A percentile compares a stretch with the other conserved stretches of the same genome.
These are phyloP conservation scores for Sapayoa aenigma DNA, from an alignment of 2,113 vertebrate species.

Conservation along the genomic window DNA sequence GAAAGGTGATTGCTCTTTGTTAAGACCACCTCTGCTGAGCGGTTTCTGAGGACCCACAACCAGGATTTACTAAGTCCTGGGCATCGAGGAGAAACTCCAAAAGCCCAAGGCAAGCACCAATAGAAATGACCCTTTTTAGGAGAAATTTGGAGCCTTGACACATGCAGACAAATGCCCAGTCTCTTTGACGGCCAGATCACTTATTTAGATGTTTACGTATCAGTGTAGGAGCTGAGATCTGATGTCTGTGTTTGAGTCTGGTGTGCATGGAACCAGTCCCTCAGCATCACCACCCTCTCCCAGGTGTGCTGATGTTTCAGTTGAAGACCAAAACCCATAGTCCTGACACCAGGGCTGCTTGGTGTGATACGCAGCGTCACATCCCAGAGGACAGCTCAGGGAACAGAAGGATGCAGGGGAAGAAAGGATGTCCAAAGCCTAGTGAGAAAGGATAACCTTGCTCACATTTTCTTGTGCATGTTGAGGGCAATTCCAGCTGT, in stretches of 20 bases:
- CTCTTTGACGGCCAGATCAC: background rate
- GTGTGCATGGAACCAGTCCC: background rate
- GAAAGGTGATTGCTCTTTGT: conserved; percentile 13
- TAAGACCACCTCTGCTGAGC: background rate
- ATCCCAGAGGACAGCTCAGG: background rate
- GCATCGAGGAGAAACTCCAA: background rate
- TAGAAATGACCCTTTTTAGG: background rate
- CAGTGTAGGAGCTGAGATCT: background rate
- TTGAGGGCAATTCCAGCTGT: background rate
- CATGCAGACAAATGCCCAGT: background rate
- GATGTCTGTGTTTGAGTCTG: background rate
- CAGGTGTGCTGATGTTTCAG: background rate
- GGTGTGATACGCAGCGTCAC: background rate
- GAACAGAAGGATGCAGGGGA: background rate
- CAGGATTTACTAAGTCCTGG: background rate
- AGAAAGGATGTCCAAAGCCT: background rate
- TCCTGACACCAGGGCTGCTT: background rate
- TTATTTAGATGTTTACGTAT: background rate
- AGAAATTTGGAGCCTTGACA: background rate
- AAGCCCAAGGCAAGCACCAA: background rate
- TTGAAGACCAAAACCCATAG: background rate
- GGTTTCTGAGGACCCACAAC: background rate
- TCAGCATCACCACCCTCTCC: background rate
- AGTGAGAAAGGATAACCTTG: background rate
- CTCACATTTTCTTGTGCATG: background rate